These are phyloP conservation scores for Eubucco bourcierii DNA, from an alignment of 2,113 vertebrate genomes.

Conservation along the genomic window DNA sequence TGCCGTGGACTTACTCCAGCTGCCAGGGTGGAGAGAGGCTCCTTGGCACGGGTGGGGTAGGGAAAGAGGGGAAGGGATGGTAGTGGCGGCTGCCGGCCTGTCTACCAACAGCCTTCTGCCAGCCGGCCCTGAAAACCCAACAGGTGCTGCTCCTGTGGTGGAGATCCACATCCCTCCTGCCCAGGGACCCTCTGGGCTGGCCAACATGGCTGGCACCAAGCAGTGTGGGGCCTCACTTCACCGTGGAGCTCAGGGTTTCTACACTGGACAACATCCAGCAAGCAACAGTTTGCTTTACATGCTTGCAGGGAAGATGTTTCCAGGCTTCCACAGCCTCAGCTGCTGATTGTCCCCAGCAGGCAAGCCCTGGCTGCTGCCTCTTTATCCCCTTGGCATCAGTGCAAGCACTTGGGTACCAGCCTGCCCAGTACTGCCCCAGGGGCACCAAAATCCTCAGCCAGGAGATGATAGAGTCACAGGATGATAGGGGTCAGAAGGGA, in stretches of 20 bases:
- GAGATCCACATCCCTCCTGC: neutral
- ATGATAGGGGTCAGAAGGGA: no score
- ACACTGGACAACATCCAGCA: accelerated
- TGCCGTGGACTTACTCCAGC: neutral
- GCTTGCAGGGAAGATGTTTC: neutral
- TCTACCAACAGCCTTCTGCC: neutral
- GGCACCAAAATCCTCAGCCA: neutral
- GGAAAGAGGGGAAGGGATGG: neutral
- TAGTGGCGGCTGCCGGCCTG: neutral
- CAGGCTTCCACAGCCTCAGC: neutral
- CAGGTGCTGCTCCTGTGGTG: accelerated
- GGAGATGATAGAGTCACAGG: no score
- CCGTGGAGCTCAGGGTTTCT: accelerated
- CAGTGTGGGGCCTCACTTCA: accelerated
- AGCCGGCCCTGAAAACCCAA: neutral
- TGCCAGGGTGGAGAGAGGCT: accelerated
- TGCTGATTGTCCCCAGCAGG: neutral
- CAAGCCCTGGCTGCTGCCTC: neutral
- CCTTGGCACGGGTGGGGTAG: neutral
- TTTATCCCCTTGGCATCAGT: neutral
- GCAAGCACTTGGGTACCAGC: neutral
- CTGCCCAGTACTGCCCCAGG: accelerated
- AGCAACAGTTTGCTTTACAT: neutral
- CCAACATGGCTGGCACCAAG: accelerated
- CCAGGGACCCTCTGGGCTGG: neutral